phyloP scores from a whole-genome alignment of 2,888 invertebrate species.

The Caenorhabditis macrosperma region DNA sequence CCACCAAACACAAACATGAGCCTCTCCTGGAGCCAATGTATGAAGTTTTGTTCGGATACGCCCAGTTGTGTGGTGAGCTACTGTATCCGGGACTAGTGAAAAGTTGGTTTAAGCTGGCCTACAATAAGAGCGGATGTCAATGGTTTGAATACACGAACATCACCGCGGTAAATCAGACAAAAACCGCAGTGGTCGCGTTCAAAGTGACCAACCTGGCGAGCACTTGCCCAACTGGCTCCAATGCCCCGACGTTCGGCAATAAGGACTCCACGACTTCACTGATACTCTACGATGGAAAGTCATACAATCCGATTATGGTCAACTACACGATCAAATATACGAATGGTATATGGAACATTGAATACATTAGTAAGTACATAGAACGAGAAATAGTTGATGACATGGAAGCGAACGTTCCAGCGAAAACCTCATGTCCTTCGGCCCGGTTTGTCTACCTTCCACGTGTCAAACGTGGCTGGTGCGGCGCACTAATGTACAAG shows the following conservation, averaged over 20 bases:
- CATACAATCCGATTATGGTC: neutral
- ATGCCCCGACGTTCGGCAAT: slow-evolving; percentile 19
- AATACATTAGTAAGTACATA: neutral
- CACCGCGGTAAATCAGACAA: slow-evolving; percentile 4
- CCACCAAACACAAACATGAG: neutral
- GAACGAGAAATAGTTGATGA: neutral
- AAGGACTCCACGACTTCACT: neutral
- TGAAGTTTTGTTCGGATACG: neutral
- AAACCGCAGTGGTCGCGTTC: slow-evolving; percentile 2
- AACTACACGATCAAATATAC: neutral
- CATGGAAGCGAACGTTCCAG: neutral
- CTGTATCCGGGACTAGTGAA: neutral
- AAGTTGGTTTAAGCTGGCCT: slow-evolving; percentile 3
- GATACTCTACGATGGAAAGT: neutral
- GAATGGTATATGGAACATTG: slow-evolving; percentile 4
- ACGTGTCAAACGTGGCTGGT: neutral
- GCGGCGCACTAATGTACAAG: neutral
- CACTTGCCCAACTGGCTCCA: neutral
- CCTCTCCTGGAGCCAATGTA: slow-evolving; percentile 3
- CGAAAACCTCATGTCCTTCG: neutral
- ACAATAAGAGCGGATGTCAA: neutral
- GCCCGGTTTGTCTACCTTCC: neutral
- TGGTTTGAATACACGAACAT: slow-evolving; percentile 12
- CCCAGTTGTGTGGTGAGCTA: slow-evolving; percentile 12
- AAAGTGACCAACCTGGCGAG: neutral